phyloP scores from a whole-genome alignment of 2,888 invertebrate genomes.

The Abscondita cerata region DNA sequence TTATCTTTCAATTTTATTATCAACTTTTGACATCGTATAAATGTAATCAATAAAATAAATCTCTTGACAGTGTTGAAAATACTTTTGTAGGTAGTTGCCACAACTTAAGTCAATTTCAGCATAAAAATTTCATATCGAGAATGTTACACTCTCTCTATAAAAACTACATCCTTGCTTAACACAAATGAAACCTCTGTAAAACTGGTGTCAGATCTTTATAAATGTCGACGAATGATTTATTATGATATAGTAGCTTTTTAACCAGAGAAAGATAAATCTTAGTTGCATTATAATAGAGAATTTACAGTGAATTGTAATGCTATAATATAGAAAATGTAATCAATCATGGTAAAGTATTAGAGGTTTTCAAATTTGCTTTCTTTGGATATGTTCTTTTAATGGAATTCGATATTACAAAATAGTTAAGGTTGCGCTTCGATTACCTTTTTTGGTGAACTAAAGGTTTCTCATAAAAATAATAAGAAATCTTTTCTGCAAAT shows the following conservation, averaged over 20 bases:
- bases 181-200: constrained; percentile 50
- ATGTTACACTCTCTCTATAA: no score
- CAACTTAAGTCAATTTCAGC: no score
- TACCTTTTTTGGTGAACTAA: no score
- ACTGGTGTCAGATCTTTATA: constrained; percentile 53
- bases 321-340: constrained; percentile 25
- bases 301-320: constrained; percentile 24
- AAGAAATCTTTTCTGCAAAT: no score
- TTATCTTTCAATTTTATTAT: no score
- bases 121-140: no score
- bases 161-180: constrained; percentile 20
- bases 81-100: no score
- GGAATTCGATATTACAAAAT: constrained; percentile 3
- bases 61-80: no score
- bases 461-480: no score
- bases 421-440: no score
- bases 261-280: constrained; percentile 36
- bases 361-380: constrained; percentile 17
- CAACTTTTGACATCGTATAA: no score
- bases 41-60: no score
- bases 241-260: constrained; percentile 49
- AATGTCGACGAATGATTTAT: constrained; percentile 55
- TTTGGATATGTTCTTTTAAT: constrained; percentile 6
- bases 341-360: constrained; percentile 24
- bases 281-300: constrained; percentile 29